A percentile compares a stretch with the other conserved stretches of the same genome.
Evolutionary conservation across 1,140 invertebrate species (phyloP).

Genomic region (Mesaphorura yosii): DNA sequence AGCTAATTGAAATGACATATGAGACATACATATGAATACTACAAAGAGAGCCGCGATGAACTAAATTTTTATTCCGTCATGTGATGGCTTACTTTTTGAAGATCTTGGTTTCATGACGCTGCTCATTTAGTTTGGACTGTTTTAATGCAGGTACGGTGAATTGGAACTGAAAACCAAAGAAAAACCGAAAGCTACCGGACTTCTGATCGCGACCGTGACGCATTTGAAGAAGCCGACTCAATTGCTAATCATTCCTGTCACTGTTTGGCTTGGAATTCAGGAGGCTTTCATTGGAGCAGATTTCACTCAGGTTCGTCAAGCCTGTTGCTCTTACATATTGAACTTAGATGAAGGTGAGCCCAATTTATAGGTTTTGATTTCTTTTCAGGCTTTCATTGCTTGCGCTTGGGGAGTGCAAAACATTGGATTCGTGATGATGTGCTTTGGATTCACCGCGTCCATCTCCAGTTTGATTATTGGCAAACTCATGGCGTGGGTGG

Average conservation of each 20-base stretch:
- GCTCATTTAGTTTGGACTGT: too few species aligned
- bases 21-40: neutral
- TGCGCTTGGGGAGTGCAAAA: neutral
- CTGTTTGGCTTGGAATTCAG: constrained; percentile 91
- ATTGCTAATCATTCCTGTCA: constrained; percentile 82
- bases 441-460: neutral
- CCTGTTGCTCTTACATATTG: too few species aligned
- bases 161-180: constrained; percentile 52
- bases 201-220: constrained; percentile 72
- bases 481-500: neutral
- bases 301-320: constrained; percentile 61
- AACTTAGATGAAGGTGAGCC: too few species aligned
- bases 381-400: neutral
- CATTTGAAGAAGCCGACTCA: constrained; percentile 83
- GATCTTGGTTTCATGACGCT: too few species aligned
- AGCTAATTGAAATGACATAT: too few species aligned
- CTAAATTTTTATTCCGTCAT: too few species aligned
- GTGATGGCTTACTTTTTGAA: too few species aligned
- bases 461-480: neutral
- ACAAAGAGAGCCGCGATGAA: neutral
- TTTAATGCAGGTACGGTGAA: constrained; percentile 68
- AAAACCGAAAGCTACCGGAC: constrained; percentile 62
- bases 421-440: neutral
- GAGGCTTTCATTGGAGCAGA: constrained; percentile 91
- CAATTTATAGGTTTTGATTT: neutral